Conservation (phyloP, 2,113 vertebrate species). For the Ivindomyrus marchei region DNA sequence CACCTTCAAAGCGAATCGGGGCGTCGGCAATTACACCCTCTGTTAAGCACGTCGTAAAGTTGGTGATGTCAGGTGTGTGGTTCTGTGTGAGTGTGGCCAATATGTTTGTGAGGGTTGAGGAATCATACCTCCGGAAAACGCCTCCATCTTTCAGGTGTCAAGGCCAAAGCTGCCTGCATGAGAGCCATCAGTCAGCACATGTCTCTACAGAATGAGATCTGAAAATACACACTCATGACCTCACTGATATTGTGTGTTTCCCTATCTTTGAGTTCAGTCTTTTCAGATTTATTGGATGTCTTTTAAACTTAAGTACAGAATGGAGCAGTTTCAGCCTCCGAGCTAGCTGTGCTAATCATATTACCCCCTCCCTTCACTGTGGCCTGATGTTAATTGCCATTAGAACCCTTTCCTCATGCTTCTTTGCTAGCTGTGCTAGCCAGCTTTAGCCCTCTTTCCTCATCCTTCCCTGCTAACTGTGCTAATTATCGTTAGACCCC, state of each 20-base stretch:
- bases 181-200: not conserved
- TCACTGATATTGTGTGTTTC: not conserved
- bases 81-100: not conserved
- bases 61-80: not conserved
- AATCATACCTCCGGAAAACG: not conserved
- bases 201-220: not conserved
- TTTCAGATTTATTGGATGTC: not conserved
- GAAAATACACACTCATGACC: not conserved
- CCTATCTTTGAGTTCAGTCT: not conserved
- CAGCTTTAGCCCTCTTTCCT: not conserved
- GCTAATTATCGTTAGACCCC: not conserved
- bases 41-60: not conserved
- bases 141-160: not conserved
- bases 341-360: not conserved
- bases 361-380: not conserved
- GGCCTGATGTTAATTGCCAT: not conserved
- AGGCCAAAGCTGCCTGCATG: not conserved
- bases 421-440: not conserved
- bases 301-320: not conserved
- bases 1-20: not conserved
- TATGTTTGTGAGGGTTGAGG: not conserved
- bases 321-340: not conserved
- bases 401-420: not conserved
- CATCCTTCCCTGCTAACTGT: not conserved
- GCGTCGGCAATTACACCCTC: not conserved